Evolutionary conservation across 2,888 invertebrate species (phyloP), one percentile per base, ranked within the genome.

Genomic region (Dusona sp.): DNA sequence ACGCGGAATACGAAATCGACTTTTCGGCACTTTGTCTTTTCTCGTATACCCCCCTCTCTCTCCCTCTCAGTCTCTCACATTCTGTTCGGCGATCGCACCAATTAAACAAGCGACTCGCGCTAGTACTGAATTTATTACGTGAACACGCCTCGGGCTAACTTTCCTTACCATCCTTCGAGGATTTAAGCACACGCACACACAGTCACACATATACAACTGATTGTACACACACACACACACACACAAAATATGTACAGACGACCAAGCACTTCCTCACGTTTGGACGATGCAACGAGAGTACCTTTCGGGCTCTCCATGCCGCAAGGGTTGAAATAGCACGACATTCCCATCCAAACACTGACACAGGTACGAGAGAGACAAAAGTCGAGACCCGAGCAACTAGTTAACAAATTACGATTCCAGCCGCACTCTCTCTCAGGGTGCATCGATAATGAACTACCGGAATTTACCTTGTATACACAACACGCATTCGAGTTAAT

Each of bases 401-500:
- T 78, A 78, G 77, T 78, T 83, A 65, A 83, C 77, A 77, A 83
- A 78, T 78, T 78, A 78, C 72, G 72, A 83, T 83, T 83, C 72
- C 65, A 64, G 77, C 72, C 72, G 22, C 65, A 72, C 70, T 70
- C 9, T n/a, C 45, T 61, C 57, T 51, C 74, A 19, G 33, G 36
- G 70, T 64, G 75, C 70, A 80, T 80, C 74, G 83, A 78, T 83
- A 78, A 83, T 78, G 77, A 51, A 61, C 48, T 19, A 78, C 33
- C 11, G 70, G 51, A 75, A 78, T 83, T 38, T 57, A 48, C 29
- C 38, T n/a, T 73, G 25, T 42, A 19, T 42, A 36, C 22, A 42
- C 48, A 64, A 11, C 25, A 16, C 51, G 22, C 7, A 61, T 45
- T 42, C 33, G 33, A 61, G 33, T 33, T 68, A 42, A 68, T 16